Evolutionary conservation across 2,888 invertebrate genomes (phyloP).

Genomic region (Coremacera marginata): DNA sequence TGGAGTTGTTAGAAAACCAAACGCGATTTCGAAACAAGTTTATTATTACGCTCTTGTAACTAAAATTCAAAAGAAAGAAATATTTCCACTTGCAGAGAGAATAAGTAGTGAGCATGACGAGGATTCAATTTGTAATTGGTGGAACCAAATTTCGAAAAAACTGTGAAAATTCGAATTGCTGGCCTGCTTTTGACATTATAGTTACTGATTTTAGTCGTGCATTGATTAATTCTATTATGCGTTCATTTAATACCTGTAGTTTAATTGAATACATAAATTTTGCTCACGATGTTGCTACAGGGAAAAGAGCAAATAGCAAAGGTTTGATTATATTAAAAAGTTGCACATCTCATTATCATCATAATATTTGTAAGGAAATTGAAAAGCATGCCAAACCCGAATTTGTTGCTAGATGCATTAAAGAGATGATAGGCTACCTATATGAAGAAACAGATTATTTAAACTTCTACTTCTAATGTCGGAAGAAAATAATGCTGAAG

Average conservation of each 20-base stretch:
- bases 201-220: background rate
- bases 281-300: background rate
- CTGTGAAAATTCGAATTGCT: background rate
- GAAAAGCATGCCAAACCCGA: no score
- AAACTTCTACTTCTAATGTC: no score
- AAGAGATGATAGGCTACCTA: no score
- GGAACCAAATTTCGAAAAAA: background rate
- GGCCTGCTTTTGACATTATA: background rate
- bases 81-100: no score
- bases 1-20: background rate
- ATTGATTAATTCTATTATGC: background rate
- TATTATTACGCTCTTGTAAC: no score
- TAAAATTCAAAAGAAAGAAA: no score
- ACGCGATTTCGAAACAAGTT: background rate
- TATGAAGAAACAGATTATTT: no score
- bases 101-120: background rate
- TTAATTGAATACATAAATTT: background rate
- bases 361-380: no score
- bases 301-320: background rate
- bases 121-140: background rate
- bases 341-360: background rate
- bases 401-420: no score
- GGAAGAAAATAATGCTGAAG: no score
- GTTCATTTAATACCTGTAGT: background rate
- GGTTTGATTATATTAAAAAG: background rate